Conservation (phyloP, 2,888 invertebrate genomes). For the Cephonodes hylas region DNA sequence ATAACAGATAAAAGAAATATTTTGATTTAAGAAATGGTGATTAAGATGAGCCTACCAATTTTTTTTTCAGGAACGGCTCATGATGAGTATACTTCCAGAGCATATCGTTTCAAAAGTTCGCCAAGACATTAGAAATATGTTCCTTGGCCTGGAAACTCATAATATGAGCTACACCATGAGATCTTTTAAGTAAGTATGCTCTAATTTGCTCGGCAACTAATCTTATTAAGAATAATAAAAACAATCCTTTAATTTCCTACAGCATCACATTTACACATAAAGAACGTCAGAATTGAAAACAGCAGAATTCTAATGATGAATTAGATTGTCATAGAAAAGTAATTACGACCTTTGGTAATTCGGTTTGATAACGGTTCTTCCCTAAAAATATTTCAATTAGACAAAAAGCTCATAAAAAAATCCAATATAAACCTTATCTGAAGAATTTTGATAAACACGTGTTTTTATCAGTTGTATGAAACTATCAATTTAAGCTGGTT, state of each 20-base stretch:
- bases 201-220: not conserved
- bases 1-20: too few species aligned
- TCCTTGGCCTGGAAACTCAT: conserved; percentile 73
- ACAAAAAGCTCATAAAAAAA: not conserved
- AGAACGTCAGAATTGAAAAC: too few species aligned
- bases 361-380: not conserved
- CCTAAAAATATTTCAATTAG: not conserved
- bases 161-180: conserved; percentile 57
- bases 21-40: too few species aligned
- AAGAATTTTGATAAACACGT: not conserved
- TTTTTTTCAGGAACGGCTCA: conserved; percentile 86
- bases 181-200: conserved; percentile 62
- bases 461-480: not conserved
- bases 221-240: too few species aligned
- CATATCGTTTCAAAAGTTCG: conserved; percentile 87
- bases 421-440: not conserved
- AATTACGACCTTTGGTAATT: too few species aligned
- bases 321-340: too few species aligned
- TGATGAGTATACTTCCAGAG: conserved; percentile 92
- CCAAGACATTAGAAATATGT: conserved; percentile 80
- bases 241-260: too few species aligned
- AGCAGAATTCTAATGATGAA: too few species aligned
- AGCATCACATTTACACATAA: too few species aligned
- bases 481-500: not conserved
- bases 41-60: not conserved